phyloP scores from a whole-genome alignment of 2,888 invertebrate species.

The Apamea anceps region DNA sequence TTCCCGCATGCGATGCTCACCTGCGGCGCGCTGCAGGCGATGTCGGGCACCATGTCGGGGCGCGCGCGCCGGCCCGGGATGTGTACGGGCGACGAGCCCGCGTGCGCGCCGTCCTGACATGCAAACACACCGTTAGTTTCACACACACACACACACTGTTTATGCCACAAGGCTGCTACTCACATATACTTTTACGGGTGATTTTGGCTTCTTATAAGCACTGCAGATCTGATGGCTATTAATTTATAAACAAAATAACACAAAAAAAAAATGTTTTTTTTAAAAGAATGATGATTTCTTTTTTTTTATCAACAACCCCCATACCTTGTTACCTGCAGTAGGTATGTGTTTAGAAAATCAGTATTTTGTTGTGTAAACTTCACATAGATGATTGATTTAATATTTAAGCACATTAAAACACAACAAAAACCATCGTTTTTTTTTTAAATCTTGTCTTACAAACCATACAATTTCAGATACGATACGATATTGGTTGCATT shows the following conservation, averaged over 20 bases:
- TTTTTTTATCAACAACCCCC: neutral
- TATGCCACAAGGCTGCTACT: too few species aligned
- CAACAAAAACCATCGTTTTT: neutral
- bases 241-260: neutral
- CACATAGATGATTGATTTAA: neutral
- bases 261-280: neutral
- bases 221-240: neutral
- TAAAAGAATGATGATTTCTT: too few species aligned
- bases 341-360: neutral
- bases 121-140: constrained; percentile 38
- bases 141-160: constrained; percentile 17
- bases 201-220: neutral
- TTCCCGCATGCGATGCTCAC: constrained; percentile 64
- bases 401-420: neutral
- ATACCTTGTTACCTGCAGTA: neutral
- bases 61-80: constrained; percentile 77
- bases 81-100: constrained; percentile 82
- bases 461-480: neutral
- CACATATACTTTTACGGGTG: neutral
- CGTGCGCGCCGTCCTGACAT: constrained; percentile 74
- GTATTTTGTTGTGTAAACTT: neutral
- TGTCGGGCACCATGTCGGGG: constrained; percentile 92
- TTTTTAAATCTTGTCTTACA: neutral
- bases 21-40: constrained; percentile 88
- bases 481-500: neutral